Evolutionary conservation across 23 tunicate species (phyloP).

Genomic region (Halocynthia roretzi): DNA sequence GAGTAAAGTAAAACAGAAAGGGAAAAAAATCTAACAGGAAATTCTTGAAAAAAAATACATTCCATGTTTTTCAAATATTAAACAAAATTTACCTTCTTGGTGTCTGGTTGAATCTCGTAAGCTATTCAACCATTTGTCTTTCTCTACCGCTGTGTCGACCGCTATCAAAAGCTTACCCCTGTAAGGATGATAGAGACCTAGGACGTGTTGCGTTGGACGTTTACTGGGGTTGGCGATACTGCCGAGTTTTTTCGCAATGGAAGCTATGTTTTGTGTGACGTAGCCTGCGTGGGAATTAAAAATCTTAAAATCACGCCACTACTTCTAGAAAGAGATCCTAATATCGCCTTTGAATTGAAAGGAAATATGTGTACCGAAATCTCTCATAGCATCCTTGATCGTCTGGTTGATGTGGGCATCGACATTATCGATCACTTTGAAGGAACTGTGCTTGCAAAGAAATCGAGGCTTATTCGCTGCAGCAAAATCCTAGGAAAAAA

Average conservation of each 20-base stretch:
- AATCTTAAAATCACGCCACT: background rate
- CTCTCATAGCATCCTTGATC: slow-evolving; percentile 27
- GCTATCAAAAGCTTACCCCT: slow-evolving; percentile 52
- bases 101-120: slow-evolving; percentile 46
- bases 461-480: slow-evolving; percentile 16
- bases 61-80: too few relatives aligned
- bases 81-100: slow-evolving; percentile 32
- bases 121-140: slow-evolving; percentile 51
- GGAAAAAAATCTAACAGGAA: too few relatives aligned
- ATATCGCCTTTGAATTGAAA: background rate
- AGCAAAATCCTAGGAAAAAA: slow-evolving; percentile 6
- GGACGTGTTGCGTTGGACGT: slow-evolving; percentile 73
- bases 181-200: slow-evolving; percentile 48
- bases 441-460: slow-evolving; percentile 30
- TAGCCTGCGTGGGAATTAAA: slow-evolving; percentile 27
- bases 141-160: slow-evolving; percentile 63
- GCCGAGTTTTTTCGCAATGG: slow-evolving; percentile 42
- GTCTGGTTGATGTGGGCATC: slow-evolving; percentile 40
- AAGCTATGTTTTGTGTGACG: slow-evolving; percentile 43
- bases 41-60: too few relatives aligned
- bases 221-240: slow-evolving; percentile 29
- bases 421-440: slow-evolving; percentile 41
- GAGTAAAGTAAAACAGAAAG: too few relatives aligned
- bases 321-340: background rate
- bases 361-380: slow-evolving; percentile 32